Evolutionary conservation across 2,113 vertebrate genomes (phyloP).

Genomic region (Gadus chalcogrammus): DNA sequence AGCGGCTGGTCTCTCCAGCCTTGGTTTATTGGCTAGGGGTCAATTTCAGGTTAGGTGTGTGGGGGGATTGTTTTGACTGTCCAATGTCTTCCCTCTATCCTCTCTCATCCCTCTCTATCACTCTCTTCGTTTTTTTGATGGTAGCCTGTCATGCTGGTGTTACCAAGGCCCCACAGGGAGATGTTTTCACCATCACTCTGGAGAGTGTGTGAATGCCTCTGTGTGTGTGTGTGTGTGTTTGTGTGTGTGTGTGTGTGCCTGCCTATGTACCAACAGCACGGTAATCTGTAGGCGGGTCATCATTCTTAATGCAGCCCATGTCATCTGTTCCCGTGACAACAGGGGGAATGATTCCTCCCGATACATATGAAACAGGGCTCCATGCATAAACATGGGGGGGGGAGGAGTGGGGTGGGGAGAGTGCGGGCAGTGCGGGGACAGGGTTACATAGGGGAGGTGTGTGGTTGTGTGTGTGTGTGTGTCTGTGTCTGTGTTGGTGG

Average conservation of each 20-base stretch:
- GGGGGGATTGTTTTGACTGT: slow-evolving; percentile 23
- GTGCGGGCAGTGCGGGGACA: slow-evolving; percentile 79
- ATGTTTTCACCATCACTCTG: slow-evolving; percentile 45
- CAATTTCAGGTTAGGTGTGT: slow-evolving; percentile 19
- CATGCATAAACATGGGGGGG: slow-evolving; percentile 97
- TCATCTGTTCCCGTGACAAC: slow-evolving; percentile 99
- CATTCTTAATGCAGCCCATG: slow-evolving; percentile 98
- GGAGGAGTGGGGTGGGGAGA: slow-evolving; percentile 48
- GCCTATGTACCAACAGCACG: slow-evolving; percentile 83
- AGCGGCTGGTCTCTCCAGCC: slow-evolving; percentile 15
- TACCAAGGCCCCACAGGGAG: slow-evolving; percentile 45
- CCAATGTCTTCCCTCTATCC: slow-evolving; percentile 17
- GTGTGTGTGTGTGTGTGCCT: slow-evolving; percentile 29
- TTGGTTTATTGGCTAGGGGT: slow-evolving; percentile 39
- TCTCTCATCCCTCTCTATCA: slow-evolving; percentile 1
- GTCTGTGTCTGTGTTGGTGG: slow-evolving; percentile 31
- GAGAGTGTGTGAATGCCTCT: slow-evolving; percentile 8
- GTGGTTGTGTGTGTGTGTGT: slow-evolving; percentile 28
- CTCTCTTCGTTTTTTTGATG: slow-evolving; percentile 32
- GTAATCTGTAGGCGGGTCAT: slow-evolving; percentile 98
- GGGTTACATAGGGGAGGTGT: slow-evolving; percentile 72
- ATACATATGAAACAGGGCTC: slow-evolving; percentile 99
- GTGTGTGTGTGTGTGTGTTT: slow-evolving; percentile 23
- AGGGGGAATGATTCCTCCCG: slow-evolving; percentile 91
- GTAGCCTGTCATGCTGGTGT: slow-evolving; percentile 26